phyloP scores from a whole-genome alignment of 2,797 vertebrate genomes.

The Chaetodon trifasciatus region DNA sequence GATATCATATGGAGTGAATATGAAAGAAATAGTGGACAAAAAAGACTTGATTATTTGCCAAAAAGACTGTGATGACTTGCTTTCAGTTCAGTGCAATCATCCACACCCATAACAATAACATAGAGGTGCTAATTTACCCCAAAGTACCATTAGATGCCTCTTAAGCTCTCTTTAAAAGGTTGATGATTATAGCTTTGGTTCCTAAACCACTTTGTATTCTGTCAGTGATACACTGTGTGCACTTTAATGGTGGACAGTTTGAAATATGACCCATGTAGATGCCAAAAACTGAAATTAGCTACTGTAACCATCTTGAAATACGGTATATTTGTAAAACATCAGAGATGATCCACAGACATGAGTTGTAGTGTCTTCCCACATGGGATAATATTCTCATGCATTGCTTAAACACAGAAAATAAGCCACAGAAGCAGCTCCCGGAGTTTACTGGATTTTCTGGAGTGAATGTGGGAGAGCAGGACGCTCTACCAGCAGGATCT shows the following conservation, averaged over 20 bases:
- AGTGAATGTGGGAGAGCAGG: slow-evolving; percentile 17
- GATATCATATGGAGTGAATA: neutral
- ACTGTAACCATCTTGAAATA: slow-evolving; percentile 1
- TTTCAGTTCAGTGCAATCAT: slow-evolving; percentile 3
- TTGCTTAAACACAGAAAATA: slow-evolving; percentile 23
- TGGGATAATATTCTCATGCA: slow-evolving; percentile 52
- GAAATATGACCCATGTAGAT: neutral
- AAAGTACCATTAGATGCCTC: neutral
- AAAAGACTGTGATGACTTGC: neutral
- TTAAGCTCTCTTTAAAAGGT: slow-evolving; percentile 4
- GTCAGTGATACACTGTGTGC: neutral
- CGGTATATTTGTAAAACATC: slow-evolving; percentile 19
- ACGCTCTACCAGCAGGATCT: slow-evolving; percentile 25
- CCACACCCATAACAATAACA: neutral
- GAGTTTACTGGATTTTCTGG: slow-evolving; percentile 18
- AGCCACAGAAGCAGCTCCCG: slow-evolving; percentile 12
- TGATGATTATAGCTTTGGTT: neutral
- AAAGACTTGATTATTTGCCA: neutral
- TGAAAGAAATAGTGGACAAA: neutral
- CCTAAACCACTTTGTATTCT: neutral
- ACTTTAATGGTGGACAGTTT: neutral
- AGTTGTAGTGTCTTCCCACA: slow-evolving; percentile 51
- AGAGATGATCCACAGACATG: slow-evolving; percentile 18
- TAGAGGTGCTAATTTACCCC: neutral
- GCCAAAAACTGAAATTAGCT: slow-evolving; percentile 1